Evolutionary conservation across 64 coral and sea anemone species (phyloP), one percentile per base, ranked within the genome.

Genomic region (Orbicella faveolata): DNA sequence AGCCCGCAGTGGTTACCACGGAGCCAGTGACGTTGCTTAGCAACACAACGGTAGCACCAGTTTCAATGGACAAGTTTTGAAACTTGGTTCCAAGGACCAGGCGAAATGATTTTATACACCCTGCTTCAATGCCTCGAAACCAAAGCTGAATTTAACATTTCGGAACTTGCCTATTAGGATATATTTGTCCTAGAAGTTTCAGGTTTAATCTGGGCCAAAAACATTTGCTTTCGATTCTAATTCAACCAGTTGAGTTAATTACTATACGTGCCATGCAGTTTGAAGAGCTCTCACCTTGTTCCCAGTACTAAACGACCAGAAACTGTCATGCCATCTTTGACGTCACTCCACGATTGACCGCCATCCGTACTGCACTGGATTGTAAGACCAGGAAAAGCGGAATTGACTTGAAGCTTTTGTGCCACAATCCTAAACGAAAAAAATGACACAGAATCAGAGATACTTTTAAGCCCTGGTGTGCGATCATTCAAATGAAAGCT

Each of bases 271-370:
- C 9, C 25, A 59, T 11, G 20, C 33, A 52, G 10, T 44, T 37
- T 84, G 35, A 84, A 23, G 33, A 19, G 6, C 62, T 39, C 61
- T 33, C 73, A 94, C 93, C 93, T 90, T 41, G 88, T 94, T 11
- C 87, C 93, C 80, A 94, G 84, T 73, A 86, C 16, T 23, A 94
- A 30, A 72, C 84, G 84, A 23, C 89, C 93, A 89, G 79, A 80
- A 17, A 94, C 88, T 36, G 88, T 65, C 20, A 73, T 87, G 1
- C 93, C 82, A 23, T 81, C 74, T 73, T 0, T 88, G 84, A 88
- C 91, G 84, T 96, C 95, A 90, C 95, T 90, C 95, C 95, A 96
- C 26, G 91, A 88, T 36, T 87, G 67, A 10, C 95, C 95, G 16
- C 80, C 52, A 81, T 96, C 91, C 20, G 48, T 88, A 69, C 95